Percentiles rank a stretch among this genome's conserved stretches.
Conservation (phyloP, 2,113 vertebrate species). For the Dendropsophus ebraccatus region DNA sequence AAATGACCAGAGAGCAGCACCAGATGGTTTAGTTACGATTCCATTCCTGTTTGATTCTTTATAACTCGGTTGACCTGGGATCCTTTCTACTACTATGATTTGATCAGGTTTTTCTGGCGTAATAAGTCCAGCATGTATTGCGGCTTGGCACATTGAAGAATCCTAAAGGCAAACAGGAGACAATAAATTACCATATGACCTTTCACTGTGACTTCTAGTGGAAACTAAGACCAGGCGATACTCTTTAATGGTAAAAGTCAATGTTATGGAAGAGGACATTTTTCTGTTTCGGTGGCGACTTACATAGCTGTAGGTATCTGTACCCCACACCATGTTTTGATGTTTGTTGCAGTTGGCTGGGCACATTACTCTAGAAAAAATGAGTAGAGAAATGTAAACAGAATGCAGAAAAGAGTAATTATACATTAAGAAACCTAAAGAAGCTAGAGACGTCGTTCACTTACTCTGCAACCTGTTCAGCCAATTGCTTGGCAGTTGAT, state of each 20-base stretch:
- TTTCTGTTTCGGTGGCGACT: neutral
- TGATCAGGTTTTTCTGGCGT: neutral
- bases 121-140: neutral
- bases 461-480: neutral
- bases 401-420: neutral
- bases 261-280: neutral
- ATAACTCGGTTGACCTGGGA: neutral
- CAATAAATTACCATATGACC: neutral
- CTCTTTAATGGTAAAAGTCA: neutral
- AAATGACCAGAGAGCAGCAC: neutral
- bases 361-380: neutral
- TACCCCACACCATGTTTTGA: neutral
- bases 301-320: neutral
- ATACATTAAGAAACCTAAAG: neutral
- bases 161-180: neutral
- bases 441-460: neutral
- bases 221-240: neutral
- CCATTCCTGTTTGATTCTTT: neutral
- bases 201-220: neutral
- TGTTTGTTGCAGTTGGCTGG: neutral
- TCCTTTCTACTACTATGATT: neutral
- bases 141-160: neutral
- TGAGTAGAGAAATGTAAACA: neutral
- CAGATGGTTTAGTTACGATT: neutral
- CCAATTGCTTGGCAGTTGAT: neutral